These are phyloP conservation scores for Drosophila emarginata DNA, from an alignment of 2,888 invertebrate genomes.

Conservation along the genomic window DNA sequence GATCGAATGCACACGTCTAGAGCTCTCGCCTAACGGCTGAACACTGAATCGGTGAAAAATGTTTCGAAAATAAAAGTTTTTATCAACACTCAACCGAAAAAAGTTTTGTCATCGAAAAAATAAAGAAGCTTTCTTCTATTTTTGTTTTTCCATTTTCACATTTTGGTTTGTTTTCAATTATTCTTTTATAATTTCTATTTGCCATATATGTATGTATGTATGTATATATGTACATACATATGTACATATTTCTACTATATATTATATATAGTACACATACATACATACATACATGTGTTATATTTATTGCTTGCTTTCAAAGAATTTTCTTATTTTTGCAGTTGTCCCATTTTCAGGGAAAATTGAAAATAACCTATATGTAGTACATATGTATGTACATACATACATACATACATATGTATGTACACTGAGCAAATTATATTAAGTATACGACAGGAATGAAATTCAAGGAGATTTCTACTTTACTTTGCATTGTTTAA, in stretches of 20 bases:
- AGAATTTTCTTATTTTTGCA: conserved; percentile 42
- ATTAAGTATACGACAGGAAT: not conserved
- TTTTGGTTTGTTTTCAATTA: conserved; percentile 18
- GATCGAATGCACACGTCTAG: conserved; percentile 55
- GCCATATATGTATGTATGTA: conserved; percentile 17
- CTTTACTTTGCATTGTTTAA: not conserved
- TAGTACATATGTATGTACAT: not conserved
- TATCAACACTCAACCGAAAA: conserved; percentile 37
- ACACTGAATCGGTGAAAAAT: conserved; percentile 56
- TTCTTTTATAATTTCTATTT: conserved; percentile 32
- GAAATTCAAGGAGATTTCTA: not conserved
- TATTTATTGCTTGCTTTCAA: conserved; percentile 43
- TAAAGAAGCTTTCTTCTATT: conserved; percentile 41
- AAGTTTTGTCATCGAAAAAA: conserved; percentile 47
- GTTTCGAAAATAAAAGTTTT: conserved; percentile 38
- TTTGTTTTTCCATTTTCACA: conserved; percentile 20
- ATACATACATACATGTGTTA: conserved; percentile 5
- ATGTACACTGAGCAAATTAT: not conserved
- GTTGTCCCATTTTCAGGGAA: conserved; percentile 48
- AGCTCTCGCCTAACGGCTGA: conserved; percentile 52
- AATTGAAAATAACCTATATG: not conserved
- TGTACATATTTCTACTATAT: not conserved
- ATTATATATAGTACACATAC: not conserved
- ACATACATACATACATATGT: no score
- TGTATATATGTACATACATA: not conserved